Base-by-base conservation (phyloP, 2,888 invertebrate species). In the Suillia variegata region DNA sequence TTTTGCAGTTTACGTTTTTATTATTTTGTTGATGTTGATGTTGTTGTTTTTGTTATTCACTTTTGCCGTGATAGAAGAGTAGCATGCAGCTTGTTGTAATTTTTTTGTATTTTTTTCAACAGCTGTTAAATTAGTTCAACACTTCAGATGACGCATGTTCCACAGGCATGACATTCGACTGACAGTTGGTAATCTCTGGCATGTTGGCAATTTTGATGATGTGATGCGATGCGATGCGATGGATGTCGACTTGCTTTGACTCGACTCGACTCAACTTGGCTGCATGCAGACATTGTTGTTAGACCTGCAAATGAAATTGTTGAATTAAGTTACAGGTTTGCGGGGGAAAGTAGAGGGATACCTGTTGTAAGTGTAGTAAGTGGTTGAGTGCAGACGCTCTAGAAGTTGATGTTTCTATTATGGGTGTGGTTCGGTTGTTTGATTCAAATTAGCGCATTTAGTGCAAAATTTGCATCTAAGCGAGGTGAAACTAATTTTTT, bases 121-220 rank as follows among this genome's bases (percentile, higher is more conserved):
- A 80, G 80, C 79, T 80, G 80, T 76, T 80, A 76, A 80, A 80
- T 80, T 80, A 78, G 78, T 74, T 76, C 76, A 80, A 78, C 77
- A 78, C 77, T 79, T 77, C 71, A 75, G 78, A 75, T 78, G 77
- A 78, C 77, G 79, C 75, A 77, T 78, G 73, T 76, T 78, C 74
- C 74, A 71, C 70, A 70, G 74, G 74, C 79, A 77, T 76, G 79
- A 78, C 77, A 78, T 71, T 74, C 79, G 71, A 78, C 79, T 77
- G 77, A 77, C 77, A 78, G 77, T 78, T 78, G 76, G 78, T 75
- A 77, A 78, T 78, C 78, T 77, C 73, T 74, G 76, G 78, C 76
- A 77, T 78, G 76, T 75, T 75, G 73, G 75, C 72, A 77, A 77
- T 76, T 64, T 67, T 61, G 63, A 63, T 65, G 61, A 63, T 50